Evolutionary conservation across 2,888 invertebrate species (phyloP).

Genomic region (Agonopterix arenella): DNA sequence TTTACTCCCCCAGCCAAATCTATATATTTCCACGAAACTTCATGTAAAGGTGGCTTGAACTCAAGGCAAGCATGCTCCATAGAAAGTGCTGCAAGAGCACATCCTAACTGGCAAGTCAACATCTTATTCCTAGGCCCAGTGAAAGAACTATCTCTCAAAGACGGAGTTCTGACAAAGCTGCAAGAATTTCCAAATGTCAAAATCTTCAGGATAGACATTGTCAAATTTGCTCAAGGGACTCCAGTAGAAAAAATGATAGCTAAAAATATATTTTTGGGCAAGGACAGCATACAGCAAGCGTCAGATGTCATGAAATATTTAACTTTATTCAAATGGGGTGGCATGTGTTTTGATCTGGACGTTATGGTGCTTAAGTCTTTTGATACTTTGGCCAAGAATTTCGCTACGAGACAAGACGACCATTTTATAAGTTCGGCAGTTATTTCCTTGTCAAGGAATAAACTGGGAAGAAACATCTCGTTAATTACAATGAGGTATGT

Average conservation of each 20-base stretch:
- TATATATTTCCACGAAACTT: constrained; percentile 8
- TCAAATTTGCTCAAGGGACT: constrained; percentile 66
- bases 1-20: background rate
- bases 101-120: constrained; percentile 2
- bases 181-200: background rate
- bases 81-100: background rate
- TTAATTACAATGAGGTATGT: too few relatives aligned
- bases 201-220: constrained; percentile 31
- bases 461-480: constrained; percentile 9
- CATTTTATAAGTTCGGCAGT: constrained; percentile 77
- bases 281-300: constrained; percentile 40
- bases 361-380: constrained; percentile 78
- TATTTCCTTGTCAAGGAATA: constrained; percentile 65
- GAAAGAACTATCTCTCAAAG: background rate
- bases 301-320: constrained; percentile 78
- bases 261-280: background rate
- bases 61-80: constrained; percentile 2
- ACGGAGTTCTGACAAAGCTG: background rate
- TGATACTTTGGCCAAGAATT: constrained; percentile 66
- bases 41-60: background rate
- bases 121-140: constrained; percentile 3
- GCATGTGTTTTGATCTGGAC: constrained; percentile 84
- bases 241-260: constrained; percentile 73
- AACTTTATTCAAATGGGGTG: constrained; percentile 83
- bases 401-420: constrained; percentile 76